Evolutionary conservation across 2,888 invertebrate genomes (phyloP).

Genomic region (Drosophila incognita): DNA sequence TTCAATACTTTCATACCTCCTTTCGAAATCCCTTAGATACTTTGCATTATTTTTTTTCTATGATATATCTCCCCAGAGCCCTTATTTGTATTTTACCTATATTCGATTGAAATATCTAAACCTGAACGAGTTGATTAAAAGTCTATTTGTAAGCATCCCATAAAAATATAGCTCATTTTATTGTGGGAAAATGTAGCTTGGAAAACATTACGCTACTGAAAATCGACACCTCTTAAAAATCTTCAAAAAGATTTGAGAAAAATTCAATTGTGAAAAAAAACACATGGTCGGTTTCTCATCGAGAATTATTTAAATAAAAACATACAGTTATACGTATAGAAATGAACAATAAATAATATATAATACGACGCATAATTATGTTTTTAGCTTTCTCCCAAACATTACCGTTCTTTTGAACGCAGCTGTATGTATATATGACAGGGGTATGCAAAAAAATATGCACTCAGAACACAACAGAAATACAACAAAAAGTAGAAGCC

Average conservation of each 20-base stretch:
- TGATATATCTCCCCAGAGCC: background rate
- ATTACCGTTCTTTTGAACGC: background rate
- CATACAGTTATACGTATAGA: background rate
- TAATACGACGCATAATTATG: background rate
- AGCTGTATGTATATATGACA: background rate
- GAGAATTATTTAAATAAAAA: background rate
- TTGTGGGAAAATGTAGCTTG: background rate
- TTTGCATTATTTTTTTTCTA: background rate
- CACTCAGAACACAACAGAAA: slow-evolving; percentile 3
- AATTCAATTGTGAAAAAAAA: background rate
- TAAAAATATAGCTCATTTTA: background rate
- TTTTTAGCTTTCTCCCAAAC: background rate
- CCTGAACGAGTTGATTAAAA: background rate
- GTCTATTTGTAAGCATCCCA: background rate
- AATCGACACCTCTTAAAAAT: background rate
- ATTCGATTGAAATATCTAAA: background rate
- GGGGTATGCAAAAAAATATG: background rate
- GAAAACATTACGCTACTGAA: background rate
- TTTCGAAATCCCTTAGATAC: background rate
- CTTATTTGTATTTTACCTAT: background rate
- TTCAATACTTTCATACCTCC: background rate
- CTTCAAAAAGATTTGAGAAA: background rate
- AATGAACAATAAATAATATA: background rate
- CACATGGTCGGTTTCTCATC: background rate
- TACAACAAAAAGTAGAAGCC: slow-evolving; percentile 52